Percentiles rank a stretch among this genome's conserved stretches.
These are phyloP conservation scores for Mycalesis mineus DNA, from an alignment of 2,888 invertebrate genomes.

Conservation along the genomic window DNA sequence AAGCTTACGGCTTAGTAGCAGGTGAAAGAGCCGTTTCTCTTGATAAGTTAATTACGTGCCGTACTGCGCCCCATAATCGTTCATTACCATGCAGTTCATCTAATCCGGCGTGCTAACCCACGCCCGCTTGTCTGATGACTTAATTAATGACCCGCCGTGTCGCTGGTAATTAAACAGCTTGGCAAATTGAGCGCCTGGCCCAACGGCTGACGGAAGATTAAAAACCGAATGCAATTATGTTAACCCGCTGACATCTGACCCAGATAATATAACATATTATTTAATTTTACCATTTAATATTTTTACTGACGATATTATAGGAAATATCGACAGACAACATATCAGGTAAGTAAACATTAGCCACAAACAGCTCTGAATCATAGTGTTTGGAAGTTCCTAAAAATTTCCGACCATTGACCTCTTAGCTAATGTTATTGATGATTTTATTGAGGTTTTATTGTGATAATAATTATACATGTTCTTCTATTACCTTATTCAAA, in stretches of 20 bases:
- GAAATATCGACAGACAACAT: no score
- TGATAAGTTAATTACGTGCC: slow-evolving; percentile 33
- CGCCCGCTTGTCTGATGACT: slow-evolving; percentile 70
- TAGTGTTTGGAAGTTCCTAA: no score
- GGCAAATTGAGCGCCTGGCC: slow-evolving; percentile 66
- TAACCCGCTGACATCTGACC: slow-evolving; percentile 40
- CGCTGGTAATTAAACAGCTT: slow-evolving; percentile 72
- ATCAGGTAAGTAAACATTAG: no score
- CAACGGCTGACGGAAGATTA: slow-evolving; percentile 59
- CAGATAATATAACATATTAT: slow-evolving; percentile 29
- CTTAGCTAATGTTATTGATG: no score
- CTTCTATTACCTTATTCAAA: no score
- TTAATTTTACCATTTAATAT: no score
- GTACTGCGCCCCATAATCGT: slow-evolving; percentile 47
- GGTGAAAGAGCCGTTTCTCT: slow-evolving; percentile 26
- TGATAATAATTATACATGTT: no score
- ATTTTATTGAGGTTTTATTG: no score
- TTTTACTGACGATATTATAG: no score
- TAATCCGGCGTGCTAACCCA: slow-evolving; percentile 58
- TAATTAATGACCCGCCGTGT: slow-evolving; percentile 75
- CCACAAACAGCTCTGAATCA: no score
- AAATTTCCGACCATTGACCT: no score
- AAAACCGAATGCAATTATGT: slow-evolving; percentile 70
- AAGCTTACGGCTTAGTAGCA: slow-evolving; percentile 23
- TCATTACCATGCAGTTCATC: slow-evolving; percentile 59